Conservation (phyloP, 2,888 invertebrate species). For the Euspilapteryx auroguttella region DNA sequence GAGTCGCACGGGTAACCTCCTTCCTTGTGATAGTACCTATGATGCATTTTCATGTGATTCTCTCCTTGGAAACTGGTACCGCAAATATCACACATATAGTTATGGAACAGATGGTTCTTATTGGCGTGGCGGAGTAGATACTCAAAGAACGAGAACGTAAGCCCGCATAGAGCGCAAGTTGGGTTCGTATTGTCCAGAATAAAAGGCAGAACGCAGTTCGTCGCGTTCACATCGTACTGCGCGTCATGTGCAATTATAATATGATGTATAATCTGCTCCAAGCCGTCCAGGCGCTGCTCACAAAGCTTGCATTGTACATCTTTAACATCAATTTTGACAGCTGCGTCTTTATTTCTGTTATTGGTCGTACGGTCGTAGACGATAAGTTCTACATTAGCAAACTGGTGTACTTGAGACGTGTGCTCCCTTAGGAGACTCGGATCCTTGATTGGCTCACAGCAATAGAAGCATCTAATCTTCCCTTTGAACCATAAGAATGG, state of each 20-base stretch:
- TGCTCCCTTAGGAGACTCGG: conserved; percentile 41
- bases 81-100: conserved; percentile 48
- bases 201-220: conserved; percentile 42
- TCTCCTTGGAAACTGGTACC: conserved; percentile 51
- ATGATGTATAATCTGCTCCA: conserved; percentile 36
- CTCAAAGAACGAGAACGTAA: conserved; percentile 38
- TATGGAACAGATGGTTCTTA: conserved; percentile 48
- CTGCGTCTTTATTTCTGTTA: conserved; percentile 40
- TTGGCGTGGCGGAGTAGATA: conserved; percentile 47
- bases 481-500: conserved; percentile 50
- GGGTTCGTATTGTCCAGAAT: conserved; percentile 38
- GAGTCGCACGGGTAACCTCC: conserved; percentile 43
- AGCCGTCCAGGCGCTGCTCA: conserved; percentile 29
- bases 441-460: conserved; percentile 44
- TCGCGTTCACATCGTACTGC: conserved; percentile 40
- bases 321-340: conserved; percentile 45
- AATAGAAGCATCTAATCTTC: conserved; percentile 45
- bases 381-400: conserved; percentile 34
- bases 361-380: conserved; percentile 38
- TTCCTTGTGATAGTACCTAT: conserved; percentile 43
- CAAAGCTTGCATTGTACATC: conserved; percentile 40
- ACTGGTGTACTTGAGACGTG: conserved; percentile 33
- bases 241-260: conserved; percentile 34
- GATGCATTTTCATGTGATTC: conserved; percentile 48
- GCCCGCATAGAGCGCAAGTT: conserved; percentile 41